These are phyloP conservation scores for Pseudorhombus dupliciocellatus DNA, from an alignment of 2,113 vertebrate species.

Conservation along the genomic window DNA sequence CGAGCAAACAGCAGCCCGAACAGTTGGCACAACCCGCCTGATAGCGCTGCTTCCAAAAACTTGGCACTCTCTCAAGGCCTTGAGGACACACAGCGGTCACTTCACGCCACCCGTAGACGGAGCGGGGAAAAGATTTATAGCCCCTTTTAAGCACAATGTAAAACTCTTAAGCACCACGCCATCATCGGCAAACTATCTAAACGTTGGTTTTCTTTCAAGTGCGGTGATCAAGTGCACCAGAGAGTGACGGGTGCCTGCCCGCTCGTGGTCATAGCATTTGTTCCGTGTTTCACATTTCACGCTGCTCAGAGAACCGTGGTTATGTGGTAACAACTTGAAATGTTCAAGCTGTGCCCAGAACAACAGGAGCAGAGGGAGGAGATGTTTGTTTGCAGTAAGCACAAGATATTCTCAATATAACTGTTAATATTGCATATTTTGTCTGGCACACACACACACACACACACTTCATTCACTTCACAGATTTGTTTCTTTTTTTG, in stretches of 20 bases:
- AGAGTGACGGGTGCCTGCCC: conserved; percentile 5
- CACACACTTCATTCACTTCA: no score
- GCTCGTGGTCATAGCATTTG: background rate
- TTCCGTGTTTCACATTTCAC: background rate
- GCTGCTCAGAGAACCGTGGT: background rate
- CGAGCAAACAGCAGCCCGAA: conserved; percentile 64
- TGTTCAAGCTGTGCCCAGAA: background rate
- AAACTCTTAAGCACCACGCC: conserved; percentile 3
- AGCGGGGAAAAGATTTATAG: conserved; percentile 39
- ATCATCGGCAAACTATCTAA: conserved; percentile 18
- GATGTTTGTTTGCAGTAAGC: background rate
- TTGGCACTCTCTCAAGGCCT: conserved; percentile 65
- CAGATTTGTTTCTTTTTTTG: no score
- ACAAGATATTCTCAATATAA: background rate
- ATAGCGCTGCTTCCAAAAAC: conserved; percentile 54
- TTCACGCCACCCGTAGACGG: conserved; percentile 41
- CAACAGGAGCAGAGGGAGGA: background rate
- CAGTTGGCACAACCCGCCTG: conserved; percentile 71
- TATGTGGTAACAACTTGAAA: conserved; percentile 3
- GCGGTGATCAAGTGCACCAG: background rate
- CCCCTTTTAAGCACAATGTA: conserved; percentile 20
- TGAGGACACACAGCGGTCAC: conserved; percentile 69
- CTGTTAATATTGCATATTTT: conserved; percentile 6
- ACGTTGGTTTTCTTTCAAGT: conserved; percentile 3
- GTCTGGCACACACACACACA: background rate